Conservation (phyloP, 2,113 vertebrate genomes). For the Myiopsitta monachus region DNA sequence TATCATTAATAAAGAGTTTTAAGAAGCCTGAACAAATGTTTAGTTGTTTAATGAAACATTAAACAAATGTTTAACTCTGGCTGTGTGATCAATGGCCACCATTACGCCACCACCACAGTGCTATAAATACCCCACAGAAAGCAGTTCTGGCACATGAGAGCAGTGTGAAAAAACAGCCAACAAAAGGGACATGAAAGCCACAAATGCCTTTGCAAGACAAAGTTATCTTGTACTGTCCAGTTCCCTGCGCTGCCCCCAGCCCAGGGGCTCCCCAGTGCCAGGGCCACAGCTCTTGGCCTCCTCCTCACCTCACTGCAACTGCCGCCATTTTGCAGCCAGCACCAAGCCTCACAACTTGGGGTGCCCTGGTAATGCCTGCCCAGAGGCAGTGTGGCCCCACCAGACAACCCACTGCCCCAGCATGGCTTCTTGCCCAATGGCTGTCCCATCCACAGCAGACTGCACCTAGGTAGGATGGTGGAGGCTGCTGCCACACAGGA, state of each 20-base stretch:
- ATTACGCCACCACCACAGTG: neutral
- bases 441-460: accelerated
- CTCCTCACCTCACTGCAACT: accelerated
- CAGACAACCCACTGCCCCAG: neutral
- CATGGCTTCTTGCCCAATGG: neutral
- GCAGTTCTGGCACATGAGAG: accelerated
- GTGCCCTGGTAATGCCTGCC: neutral
- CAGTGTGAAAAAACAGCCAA: neutral
- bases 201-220: neutral
- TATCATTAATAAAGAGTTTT: neutral
- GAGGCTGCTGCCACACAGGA: neutral
- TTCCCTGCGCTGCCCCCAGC: neutral
- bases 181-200: accelerated
- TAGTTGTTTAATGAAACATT: too few relatives aligned
- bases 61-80: neutral
- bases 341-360: accelerated
- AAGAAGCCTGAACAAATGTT: neutral
- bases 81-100: neutral
- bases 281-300: neutral
- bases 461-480: accelerated
- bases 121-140: neutral
- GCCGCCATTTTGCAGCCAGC: neutral
- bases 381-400: neutral
- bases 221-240: accelerated
- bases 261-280: too few relatives aligned